Evolutionary conservation across 2,113 vertebrate species (phyloP).

Genomic region (Aegithalos caudatus): DNA sequence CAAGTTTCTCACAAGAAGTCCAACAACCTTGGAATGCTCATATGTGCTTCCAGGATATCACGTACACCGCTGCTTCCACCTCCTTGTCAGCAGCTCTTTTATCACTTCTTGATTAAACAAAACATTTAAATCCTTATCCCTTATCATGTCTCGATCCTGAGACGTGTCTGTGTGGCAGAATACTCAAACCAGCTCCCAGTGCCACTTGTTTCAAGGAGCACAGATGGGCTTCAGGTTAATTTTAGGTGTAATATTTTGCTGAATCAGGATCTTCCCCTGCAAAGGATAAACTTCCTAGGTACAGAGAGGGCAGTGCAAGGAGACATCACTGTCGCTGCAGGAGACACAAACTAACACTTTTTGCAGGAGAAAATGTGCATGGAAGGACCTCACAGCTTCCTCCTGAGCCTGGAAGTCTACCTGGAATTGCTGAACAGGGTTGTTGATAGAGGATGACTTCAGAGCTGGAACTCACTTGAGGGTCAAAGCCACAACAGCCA

Average conservation of each 20-base stretch:
- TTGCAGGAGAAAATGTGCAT: background rate
- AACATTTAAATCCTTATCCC: background rate
- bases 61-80: background rate
- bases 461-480: background rate
- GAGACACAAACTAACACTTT: background rate
- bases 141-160: background rate
- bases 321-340: background rate
- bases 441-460: background rate
- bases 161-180: background rate
- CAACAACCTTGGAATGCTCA: fast-evolving
- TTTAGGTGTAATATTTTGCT: background rate
- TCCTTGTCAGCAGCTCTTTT: background rate
- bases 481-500: background rate
- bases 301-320: background rate
- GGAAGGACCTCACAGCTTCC: background rate
- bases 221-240: background rate
- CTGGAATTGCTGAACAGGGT: background rate
- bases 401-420: background rate
- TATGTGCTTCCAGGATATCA: background rate
- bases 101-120: background rate
- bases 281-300: background rate
- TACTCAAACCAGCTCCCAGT: background rate
- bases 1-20: background rate
- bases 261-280: background rate
- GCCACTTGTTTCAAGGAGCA: background rate